A percentile compares a stretch with the other conserved stretches of the same genome.
phyloP scores from a whole-genome alignment of 1,140 invertebrate species.

The Saccostrea echinata region DNA sequence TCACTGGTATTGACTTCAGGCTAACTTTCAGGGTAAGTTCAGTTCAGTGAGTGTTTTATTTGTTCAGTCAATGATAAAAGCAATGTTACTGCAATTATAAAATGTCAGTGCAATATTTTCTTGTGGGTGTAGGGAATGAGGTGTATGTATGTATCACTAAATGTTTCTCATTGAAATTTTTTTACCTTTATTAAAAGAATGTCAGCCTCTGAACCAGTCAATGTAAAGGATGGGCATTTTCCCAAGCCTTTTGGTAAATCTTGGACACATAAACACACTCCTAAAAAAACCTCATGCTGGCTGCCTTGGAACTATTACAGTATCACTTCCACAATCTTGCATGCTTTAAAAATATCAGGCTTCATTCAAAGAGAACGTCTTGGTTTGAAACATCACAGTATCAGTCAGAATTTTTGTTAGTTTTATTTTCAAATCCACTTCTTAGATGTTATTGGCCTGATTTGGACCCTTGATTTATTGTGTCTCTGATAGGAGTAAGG shows the following conservation, averaged over 20 bases:
- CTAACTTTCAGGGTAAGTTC: not conserved
- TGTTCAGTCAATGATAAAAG: not conserved
- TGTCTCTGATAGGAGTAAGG: not conserved
- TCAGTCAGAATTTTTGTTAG: not conserved
- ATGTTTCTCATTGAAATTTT: not conserved
- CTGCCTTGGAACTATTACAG: not conserved
- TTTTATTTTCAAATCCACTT: not conserved
- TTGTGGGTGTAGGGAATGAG: not conserved
- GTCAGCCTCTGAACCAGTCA: not conserved
- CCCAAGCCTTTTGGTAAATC: not conserved
- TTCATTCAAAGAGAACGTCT: not conserved
- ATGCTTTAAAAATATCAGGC: not conserved
- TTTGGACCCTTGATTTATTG: not conserved
- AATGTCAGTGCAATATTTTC: not conserved
- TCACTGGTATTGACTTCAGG: slow-evolving; percentile 1
- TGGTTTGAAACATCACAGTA: not conserved
- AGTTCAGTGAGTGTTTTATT: not conserved
- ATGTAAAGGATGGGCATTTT: not conserved
- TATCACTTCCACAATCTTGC: not conserved
- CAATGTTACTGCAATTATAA: too few species aligned
- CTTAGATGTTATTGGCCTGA: not conserved
- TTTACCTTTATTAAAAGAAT: not conserved
- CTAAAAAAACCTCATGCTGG: not conserved
- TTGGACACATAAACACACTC: not conserved
- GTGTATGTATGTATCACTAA: not conserved